Percentiles rank a stretch among this genome's conserved stretches.
These are phyloP conservation scores for Paguma larvata DNA, from an alignment of 2,797 vertebrate species.

Conservation along the genomic window DNA sequence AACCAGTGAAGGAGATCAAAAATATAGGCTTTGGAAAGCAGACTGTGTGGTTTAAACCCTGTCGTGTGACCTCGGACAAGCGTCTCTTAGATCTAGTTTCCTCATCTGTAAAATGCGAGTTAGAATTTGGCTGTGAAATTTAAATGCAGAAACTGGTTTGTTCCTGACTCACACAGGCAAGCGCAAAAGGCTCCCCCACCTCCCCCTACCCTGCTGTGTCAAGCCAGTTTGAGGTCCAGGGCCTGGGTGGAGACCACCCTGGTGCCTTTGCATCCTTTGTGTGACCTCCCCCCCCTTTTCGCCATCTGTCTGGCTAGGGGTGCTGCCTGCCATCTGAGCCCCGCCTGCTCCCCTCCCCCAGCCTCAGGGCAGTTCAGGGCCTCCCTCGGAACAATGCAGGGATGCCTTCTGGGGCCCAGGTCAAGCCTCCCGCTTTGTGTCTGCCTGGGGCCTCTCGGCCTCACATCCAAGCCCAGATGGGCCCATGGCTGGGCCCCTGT, in stretches of 20 bases:
- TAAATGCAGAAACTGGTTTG: background rate
- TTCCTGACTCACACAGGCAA: background rate
- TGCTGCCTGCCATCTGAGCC: conserved; percentile 81
- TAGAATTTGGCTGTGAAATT: background rate
- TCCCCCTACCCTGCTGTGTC: background rate
- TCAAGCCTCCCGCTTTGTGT: conserved; percentile 78
- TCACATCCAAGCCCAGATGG: conserved; percentile 84
- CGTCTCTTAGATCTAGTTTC: background rate
- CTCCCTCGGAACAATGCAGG: conserved; percentile 77
- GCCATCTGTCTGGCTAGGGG: conserved; percentile 87
- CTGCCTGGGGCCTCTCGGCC: background rate
- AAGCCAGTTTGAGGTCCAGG: background rate
- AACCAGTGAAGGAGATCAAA: background rate
- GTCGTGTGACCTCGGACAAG: background rate
- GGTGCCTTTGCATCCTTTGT: conserved; percentile 60
- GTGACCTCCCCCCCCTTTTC: conserved; percentile 78
- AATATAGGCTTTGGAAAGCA: background rate
- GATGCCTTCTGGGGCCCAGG: background rate
- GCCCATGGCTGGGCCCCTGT: conserved; percentile 54
- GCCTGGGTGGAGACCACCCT: background rate
- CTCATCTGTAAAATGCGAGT: background rate
- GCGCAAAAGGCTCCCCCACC: background rate
- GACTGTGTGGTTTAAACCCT: background rate
- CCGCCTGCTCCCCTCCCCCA: conserved; percentile 74
- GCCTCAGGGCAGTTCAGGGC: conserved; percentile 70